Evolutionary conservation across 2,113 vertebrate genomes (phyloP), one percentile per base, ranked within the genome.

Genomic region (Syngnathus scovelli): DNA sequence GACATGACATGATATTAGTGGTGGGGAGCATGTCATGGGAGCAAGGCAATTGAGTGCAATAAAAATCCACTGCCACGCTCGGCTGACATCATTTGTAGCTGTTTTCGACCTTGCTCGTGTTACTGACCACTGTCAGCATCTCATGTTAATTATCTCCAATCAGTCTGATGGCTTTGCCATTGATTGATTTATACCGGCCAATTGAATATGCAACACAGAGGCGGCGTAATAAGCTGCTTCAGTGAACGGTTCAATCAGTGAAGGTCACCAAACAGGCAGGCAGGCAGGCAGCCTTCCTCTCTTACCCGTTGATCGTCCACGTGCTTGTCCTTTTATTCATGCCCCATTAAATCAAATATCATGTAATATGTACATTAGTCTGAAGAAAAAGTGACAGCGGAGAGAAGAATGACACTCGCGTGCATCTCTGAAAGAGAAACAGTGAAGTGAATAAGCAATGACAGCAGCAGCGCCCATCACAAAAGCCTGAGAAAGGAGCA

Each of bases 141-240:
- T 71, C 59, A 27, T 77, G 72, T 80, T 86, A 83, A 88, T 88
- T 86, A 83, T 66, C 76, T 69, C 67, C 61, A 49, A 80, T 89
- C 86, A 87, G 83, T 86, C 77, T 85, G 66, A 74, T 69, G 73
- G 74, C 71, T 62, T 49, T 62, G 78, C 55, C 2, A 63, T 77
- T 85, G 80, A 86, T 87, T 82, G 76, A 87, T 83, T 84, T 54
- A 75, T 75, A 65, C 64, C 13, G 55, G 66, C 54, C 76, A 75
- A 79, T 69, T 84, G 78, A 85, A 82, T 72, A 69, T 41, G 58
- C 67, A 74, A 82, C 76, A 70, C 66, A 68, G 68, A 66, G 69
- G 6, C 2, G 51, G 51, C 67, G 46, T 68, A 75, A 64, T 63
- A 19, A 60, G 52, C 62, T 58, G 55, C 72, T 48, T 38, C 37